A percentile compares a stretch with the other conserved stretches of the same genome.
Conservation (phyloP, 1,140 invertebrate genomes). For the Meloidogyne floridensis region DNA sequence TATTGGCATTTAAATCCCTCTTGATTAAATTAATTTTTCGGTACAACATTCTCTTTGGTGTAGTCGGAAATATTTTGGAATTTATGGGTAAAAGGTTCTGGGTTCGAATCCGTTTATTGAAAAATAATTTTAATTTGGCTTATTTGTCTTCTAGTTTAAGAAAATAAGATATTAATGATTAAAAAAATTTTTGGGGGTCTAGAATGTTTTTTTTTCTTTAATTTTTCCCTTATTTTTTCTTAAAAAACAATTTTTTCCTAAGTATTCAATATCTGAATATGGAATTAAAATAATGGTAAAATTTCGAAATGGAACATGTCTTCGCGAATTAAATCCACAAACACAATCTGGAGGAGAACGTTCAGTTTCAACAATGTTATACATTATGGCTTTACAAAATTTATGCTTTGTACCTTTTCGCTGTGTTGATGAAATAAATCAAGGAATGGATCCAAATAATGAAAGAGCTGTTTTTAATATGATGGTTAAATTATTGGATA, state of each 20-base stretch:
- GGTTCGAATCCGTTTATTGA: too few relatives aligned
- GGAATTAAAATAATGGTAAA: conserved; percentile 57
- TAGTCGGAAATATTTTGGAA: too few relatives aligned
- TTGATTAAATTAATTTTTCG: too few relatives aligned
- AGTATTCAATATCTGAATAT: conserved; percentile 53
- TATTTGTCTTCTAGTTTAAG: too few relatives aligned
- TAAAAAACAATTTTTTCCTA: not conserved
- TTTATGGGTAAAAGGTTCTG: too few relatives aligned
- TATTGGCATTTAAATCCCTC: too few relatives aligned
- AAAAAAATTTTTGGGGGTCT: too few relatives aligned
- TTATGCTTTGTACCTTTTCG: conserved; percentile 61
- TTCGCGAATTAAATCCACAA: conserved; percentile 50
- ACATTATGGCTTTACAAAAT: conserved; percentile 61
- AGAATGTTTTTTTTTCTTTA: too few relatives aligned
- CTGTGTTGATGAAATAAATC: conserved; percentile 64
- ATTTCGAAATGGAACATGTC: conserved; percentile 45
- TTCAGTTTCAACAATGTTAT: conserved; percentile 61
- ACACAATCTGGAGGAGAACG: conserved; percentile 64
- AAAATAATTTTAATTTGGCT: too few relatives aligned
- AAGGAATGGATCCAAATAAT: conserved; percentile 62
- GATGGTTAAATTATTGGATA: conserved; percentile 53
- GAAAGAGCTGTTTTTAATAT: conserved; percentile 60
- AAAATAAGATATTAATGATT: too few relatives aligned
- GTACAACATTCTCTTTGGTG: too few relatives aligned
- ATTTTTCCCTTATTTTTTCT: conserved; percentile 22